Conservation (phyloP, 2,113 vertebrate genomes). For the Prionailurus bengalensis region DNA sequence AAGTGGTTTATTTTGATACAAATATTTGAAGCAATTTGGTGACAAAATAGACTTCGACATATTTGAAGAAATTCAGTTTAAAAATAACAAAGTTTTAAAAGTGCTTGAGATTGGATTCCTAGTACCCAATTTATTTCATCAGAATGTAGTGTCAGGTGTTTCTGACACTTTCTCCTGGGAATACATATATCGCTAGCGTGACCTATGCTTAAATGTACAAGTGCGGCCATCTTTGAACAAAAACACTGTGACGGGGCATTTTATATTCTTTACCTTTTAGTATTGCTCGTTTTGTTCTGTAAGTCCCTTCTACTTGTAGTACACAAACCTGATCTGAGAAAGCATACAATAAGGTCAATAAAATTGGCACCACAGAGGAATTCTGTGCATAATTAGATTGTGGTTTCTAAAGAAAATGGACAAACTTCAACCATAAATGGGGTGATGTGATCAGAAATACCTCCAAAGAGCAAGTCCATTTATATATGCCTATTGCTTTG, state of each 20-base stretch:
- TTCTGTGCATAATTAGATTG: not conserved
- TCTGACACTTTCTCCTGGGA: not conserved
- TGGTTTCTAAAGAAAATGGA: not conserved
- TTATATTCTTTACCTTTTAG: not conserved
- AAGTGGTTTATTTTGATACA: not conserved
- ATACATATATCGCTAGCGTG: not conserved
- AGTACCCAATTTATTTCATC: not conserved
- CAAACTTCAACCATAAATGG: not conserved
- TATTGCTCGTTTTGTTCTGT: not conserved
- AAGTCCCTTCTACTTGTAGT: not conserved
- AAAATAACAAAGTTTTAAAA: constrained; percentile 19
- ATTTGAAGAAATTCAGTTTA: constrained; percentile 25
- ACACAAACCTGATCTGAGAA: not conserved
- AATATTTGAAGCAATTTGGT: not conserved
- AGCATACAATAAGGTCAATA: not conserved
- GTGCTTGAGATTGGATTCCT: not conserved
- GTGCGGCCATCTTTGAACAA: not conserved
- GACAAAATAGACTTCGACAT: constrained; percentile 22
- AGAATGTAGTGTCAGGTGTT: not conserved
- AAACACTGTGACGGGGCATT: not conserved
- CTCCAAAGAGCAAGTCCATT: not conserved
- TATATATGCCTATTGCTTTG: not conserved
- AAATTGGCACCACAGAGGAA: not conserved
- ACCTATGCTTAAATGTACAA: not conserved
- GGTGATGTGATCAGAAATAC: not conserved